Evolutionary conservation across 2,113 vertebrate genomes (phyloP).

Genomic region (Ptychochromis oligacanthus): DNA sequence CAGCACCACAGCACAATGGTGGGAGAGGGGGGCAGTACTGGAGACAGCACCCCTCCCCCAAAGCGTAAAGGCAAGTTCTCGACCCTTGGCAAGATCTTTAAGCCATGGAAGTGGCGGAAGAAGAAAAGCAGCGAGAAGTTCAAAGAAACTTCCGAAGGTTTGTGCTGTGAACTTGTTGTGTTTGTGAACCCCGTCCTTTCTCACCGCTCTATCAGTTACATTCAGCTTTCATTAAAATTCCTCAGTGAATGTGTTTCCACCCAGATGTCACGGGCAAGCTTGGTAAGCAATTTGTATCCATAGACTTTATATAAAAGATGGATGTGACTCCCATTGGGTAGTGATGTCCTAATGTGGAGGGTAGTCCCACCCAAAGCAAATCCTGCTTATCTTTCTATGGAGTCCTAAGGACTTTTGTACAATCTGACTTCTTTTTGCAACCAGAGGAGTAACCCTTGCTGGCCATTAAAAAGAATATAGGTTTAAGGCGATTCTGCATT

Average conservation of each 20-base stretch:
- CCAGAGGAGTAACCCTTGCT: too few relatives aligned
- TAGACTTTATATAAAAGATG: too few relatives aligned
- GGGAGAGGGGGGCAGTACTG: constrained; percentile 85
- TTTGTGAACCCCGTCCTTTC: neutral
- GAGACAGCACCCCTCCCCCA: constrained; percentile 88
- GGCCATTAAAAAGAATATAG: too few relatives aligned
- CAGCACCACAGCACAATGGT: constrained; percentile 82
- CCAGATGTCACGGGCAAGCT: neutral
- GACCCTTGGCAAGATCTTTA: constrained; percentile 96
- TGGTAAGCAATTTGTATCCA: too few relatives aligned
- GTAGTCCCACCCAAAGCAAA: too few relatives aligned
- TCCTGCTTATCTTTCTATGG: too few relatives aligned
- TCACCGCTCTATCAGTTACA: constrained; percentile 8
- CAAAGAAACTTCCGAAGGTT: constrained; percentile 97
- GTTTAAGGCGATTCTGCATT: too few relatives aligned
- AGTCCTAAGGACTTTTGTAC: too few relatives aligned
- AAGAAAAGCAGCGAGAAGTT: constrained; percentile 99
- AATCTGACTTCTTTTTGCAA: too few relatives aligned
- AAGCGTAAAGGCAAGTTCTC: constrained; percentile 98
- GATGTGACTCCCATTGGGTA: too few relatives aligned
- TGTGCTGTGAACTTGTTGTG: constrained; percentile 72
- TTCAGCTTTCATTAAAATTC: constrained; percentile 42
- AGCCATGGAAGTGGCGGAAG: constrained; percentile 99
- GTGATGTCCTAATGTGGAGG: too few relatives aligned
- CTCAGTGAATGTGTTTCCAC: constrained; percentile 14